phyloP scores from a whole-genome alignment of 2,888 invertebrate species.

The Archips xylosteana region DNA sequence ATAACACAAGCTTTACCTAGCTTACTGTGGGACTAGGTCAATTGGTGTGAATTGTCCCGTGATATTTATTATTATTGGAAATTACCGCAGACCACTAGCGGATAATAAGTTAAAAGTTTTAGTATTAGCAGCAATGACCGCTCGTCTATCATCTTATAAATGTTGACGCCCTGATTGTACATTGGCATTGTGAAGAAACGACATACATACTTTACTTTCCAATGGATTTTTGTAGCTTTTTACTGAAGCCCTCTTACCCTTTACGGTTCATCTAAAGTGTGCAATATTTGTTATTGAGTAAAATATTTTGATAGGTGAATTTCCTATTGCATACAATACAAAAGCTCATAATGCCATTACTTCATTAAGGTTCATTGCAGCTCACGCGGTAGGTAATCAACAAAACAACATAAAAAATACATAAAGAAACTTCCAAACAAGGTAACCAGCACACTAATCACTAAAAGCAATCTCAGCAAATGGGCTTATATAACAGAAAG shows the following conservation, averaged over 20 bases:
- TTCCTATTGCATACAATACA: not conserved
- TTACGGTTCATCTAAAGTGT: not conserved
- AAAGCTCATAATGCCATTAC: not conserved
- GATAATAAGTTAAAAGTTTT: constrained; percentile 3
- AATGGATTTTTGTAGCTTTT: constrained; percentile 3
- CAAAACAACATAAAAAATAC: not conserved
- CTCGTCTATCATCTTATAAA: not conserved
- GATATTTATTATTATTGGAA: too few relatives aligned
- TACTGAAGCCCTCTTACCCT: constrained; percentile 16
- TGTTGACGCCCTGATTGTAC: not conserved
- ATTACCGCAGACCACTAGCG: constrained; percentile 6
- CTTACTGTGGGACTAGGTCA: too few relatives aligned
- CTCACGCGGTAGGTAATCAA: not conserved
- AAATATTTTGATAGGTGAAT: constrained; percentile 25
- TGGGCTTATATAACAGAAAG: not conserved
- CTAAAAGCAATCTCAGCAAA: not conserved
- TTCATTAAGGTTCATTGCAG: not conserved
- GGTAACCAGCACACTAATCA: not conserved
- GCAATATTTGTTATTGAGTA: constrained; percentile 2
- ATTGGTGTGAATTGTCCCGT: too few relatives aligned
- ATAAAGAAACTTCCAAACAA: not conserved
- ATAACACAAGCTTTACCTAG: too few relatives aligned
- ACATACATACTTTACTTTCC: not conserved
- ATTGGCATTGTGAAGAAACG: too few relatives aligned
- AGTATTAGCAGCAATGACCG: not conserved